Conservation (phyloP, 2,888 invertebrate species). For the Scaptomyza caliginosa region DNA sequence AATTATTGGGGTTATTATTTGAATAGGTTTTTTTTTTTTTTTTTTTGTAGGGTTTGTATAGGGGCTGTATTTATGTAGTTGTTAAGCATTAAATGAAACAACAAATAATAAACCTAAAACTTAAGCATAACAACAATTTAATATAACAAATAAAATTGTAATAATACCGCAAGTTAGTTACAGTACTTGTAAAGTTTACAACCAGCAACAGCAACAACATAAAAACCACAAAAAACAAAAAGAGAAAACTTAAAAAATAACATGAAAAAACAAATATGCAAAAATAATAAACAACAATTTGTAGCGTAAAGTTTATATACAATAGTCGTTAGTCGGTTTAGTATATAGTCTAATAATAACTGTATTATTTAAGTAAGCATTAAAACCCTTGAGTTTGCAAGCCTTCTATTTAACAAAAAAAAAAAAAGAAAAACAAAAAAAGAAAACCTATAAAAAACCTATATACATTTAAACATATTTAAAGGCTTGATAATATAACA, state of each 20-base stretch:
- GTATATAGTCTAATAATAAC: conserved; percentile 22
- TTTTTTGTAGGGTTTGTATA: conserved; percentile 21
- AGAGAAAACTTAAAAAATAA: neutral
- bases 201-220: too few species aligned
- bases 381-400: conserved; percentile 26
- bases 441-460: neutral
- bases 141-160: neutral
- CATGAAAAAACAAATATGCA: neutral
- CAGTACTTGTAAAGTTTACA: conserved; percentile 31
- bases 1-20: conserved; percentile 10
- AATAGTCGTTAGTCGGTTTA: conserved; percentile 39
- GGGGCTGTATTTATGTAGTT: conserved; percentile 53
- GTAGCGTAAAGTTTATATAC: conserved; percentile 29
- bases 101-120: neutral
- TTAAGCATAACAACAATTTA: neutral
- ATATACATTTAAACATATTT: conserved; percentile 13
- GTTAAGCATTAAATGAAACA: conserved; percentile 22
- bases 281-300: conserved; percentile 20
- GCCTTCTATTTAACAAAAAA: conserved; percentile 14
- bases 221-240: too few species aligned
- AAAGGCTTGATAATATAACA: conserved; percentile 29
- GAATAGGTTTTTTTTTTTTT: conserved; percentile 3
- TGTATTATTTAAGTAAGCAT: conserved; percentile 53
- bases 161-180: conserved; percentile 20
- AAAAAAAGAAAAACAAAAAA: conserved; percentile 3